Evolutionary conservation across 2,797 vertebrate species (phyloP).

Genomic region (Semaprochilodus insignis): DNA sequence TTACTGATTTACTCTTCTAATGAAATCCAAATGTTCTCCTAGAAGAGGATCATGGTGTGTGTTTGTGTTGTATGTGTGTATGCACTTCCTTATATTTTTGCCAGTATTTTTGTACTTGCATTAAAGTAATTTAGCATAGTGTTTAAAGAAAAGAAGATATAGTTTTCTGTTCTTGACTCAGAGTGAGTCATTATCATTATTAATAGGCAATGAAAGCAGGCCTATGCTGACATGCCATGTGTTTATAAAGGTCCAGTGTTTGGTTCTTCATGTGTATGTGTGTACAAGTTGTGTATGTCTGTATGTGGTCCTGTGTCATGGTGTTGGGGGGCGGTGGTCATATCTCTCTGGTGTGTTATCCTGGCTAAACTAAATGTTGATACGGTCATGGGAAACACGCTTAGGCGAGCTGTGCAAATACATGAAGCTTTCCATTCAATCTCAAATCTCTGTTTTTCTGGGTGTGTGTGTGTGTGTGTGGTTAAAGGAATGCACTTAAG

Average conservation of each 20-base stretch:
- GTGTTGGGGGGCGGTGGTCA: not conserved
- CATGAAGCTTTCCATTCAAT: conserved; percentile 23
- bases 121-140: not conserved
- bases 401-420: conserved; percentile 26
- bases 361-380: conserved; percentile 13
- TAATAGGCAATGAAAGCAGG: too few relatives aligned
- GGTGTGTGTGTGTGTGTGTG: conserved; percentile 26
- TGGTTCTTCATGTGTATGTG: conserved; percentile 2
- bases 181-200: too few relatives aligned
- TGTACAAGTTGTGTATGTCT: not conserved
- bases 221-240: not conserved
- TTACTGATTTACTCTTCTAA: conserved; percentile 2
- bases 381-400: conserved; percentile 13
- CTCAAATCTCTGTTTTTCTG: conserved; percentile 11
- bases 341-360: conserved; percentile 26
- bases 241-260: not conserved
- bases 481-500: conserved; percentile 20
- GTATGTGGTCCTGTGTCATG: not conserved
- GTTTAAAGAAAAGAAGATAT: not conserved
- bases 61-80: not conserved
- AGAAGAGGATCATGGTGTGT: not conserved
- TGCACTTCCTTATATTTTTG: not conserved
- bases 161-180: not conserved
- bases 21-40: not conserved
- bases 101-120: not conserved